Base-by-base conservation (phyloP, 2,888 invertebrate species). In the Synergus gifuensis region DNA sequence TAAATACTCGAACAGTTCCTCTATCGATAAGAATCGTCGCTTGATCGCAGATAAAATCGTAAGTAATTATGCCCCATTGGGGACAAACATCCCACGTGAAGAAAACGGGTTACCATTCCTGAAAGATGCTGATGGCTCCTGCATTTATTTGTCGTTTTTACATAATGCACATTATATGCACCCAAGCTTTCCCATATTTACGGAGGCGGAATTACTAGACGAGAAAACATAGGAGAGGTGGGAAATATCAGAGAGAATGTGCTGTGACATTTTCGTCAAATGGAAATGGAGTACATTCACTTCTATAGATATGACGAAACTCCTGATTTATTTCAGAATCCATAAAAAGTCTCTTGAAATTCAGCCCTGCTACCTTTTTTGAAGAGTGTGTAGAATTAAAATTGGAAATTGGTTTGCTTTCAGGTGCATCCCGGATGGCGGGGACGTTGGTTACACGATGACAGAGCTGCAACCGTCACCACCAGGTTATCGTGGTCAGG, bases 341-440 rank as follows among this genome's bases (percentile, higher is more conserved):
- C 0, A 28, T 28, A 28, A 28, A 28, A 28, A 28, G 28, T 28
- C 28, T 28, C 28, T 28, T 28, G 28, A 28, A 28, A 28, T 22
- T 1, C 22, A n/a, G n/a, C n/a, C 22, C 22, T 28, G 28, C 28
- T 28, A 28, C 3, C 28, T 28, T 28, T 28, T 28, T 28, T 28
- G 11, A 12, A 42, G 67, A 67, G 46, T 12, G 46, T 5, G 11
- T 64, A 14, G 4, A n/a, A 76, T 16, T n/a, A 40, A 76, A 28
- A 28, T 7, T 11, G 11, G 22, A 36, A 76, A 60, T 62, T 60
- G 58, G 64, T 80, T 28, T 66, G 42, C 82, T 83, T 79, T 66
- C 85, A 92, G 92, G 91, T 91, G 90, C 89, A 89, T 90, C 88
- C 90, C 92, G 90, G 88, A 92, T 92, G 92, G 92, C 91, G 91